Conservation (phyloP, 2,797 vertebrate genomes). For the Urosaurus nigricauda region DNA sequence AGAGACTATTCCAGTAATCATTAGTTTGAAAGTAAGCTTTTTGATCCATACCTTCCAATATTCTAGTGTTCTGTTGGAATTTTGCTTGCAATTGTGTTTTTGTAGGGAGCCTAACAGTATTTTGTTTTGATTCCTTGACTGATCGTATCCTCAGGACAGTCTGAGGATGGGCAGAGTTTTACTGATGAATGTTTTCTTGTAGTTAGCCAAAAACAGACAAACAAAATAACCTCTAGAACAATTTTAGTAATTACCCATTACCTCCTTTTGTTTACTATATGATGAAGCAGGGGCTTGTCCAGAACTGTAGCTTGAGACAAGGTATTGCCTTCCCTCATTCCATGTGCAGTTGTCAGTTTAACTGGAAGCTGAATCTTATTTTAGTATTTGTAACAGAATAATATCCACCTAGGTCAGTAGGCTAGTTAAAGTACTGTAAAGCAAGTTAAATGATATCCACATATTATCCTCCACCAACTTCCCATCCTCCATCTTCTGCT, state of each 20-base stretch:
- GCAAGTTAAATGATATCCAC: neutral
- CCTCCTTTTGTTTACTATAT: neutral
- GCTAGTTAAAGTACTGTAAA: neutral
- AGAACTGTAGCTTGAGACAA: neutral
- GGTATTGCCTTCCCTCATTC: neutral
- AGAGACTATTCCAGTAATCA: neutral
- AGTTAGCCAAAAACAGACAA: neutral
- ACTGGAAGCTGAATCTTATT: neutral
- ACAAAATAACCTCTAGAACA: too few relatives aligned
- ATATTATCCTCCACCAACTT: neutral
- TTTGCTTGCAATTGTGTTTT: constrained; percentile 1
- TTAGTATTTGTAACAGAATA: neutral
- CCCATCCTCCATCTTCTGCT: neutral
- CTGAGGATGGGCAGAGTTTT: neutral
- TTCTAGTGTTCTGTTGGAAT: constrained; percentile 8
- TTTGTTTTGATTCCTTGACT: neutral
- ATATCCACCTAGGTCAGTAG: neutral
- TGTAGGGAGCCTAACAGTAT: neutral
- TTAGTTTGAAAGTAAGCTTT: neutral
- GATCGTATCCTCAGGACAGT: neutral
- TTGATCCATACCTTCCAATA: neutral
- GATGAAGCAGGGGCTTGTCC: neutral
- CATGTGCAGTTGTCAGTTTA: neutral
- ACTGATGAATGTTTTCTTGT: neutral
- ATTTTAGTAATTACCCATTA: too few relatives aligned